phyloP scores from a whole-genome alignment of 2,888 invertebrate genomes.

The Eumacrocentrus americanus region DNA sequence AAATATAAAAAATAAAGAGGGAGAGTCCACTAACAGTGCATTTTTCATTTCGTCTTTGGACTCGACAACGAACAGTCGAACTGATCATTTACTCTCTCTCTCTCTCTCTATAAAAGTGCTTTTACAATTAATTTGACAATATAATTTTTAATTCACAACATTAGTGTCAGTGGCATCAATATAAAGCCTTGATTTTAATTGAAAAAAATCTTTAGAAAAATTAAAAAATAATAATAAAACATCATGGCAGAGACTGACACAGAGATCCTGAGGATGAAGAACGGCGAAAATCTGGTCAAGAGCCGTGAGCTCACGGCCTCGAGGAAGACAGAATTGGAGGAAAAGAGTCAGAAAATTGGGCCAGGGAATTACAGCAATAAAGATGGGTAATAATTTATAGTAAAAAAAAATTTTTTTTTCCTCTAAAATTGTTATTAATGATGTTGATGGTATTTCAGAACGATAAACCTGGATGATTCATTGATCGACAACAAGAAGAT shows the following conservation, averaged over 20 bases:
- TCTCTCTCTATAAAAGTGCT: no score
- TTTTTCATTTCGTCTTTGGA: slow-evolving; percentile 5
- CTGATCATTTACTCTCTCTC: no score
- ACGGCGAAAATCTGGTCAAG: slow-evolving; percentile 23
- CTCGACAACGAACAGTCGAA: slow-evolving; percentile 8
- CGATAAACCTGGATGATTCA: slow-evolving; percentile 29
- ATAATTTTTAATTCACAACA: background rate
- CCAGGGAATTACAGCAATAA: slow-evolving; percentile 4
- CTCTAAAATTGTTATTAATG: background rate
- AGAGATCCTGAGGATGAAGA: slow-evolving; percentile 16
- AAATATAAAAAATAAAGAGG: background rate
- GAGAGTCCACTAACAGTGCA: slow-evolving; percentile 2
- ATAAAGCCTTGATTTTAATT: background rate
- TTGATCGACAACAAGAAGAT: slow-evolving; percentile 32
- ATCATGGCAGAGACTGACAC: slow-evolving; percentile 21
- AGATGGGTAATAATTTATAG: slow-evolving; percentile 24
- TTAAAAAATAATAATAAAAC: background rate
- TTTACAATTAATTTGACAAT: background rate
- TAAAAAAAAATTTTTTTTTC: background rate
- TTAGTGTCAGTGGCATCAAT: background rate
- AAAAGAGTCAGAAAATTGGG: slow-evolving; percentile 4
- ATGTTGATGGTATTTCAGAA: slow-evolving; percentile 2
- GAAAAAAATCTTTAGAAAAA: background rate
- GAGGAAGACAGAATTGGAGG: background rate
- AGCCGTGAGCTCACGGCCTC: background rate